Evolutionary conservation across 2,888 invertebrate species (phyloP).

Genomic region (Bedellia somnulentella): DNA sequence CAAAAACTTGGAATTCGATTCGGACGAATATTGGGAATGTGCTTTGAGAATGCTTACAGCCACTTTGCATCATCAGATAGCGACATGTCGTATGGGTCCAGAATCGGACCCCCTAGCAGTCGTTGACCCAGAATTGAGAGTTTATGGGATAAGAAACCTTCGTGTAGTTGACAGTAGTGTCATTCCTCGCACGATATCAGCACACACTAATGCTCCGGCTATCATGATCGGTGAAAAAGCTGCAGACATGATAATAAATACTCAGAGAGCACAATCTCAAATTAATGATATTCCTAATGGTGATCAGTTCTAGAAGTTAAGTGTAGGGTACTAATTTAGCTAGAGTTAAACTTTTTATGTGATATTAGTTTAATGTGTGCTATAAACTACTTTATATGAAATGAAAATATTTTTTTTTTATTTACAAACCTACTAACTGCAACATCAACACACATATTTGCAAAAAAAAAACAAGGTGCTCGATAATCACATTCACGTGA

Average conservation of each 20-base stretch:
- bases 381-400: too few relatives aligned
- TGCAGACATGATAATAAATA: slow-evolving; percentile 54
- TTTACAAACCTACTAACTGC: too few relatives aligned
- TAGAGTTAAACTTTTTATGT: too few relatives aligned
- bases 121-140: slow-evolving; percentile 61
- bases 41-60: slow-evolving; percentile 62
- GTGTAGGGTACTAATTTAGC: too few relatives aligned
- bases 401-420: too few relatives aligned
- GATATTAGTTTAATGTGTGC: too few relatives aligned
- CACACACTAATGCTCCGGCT: slow-evolving; percentile 57
- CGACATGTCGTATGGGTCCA: slow-evolving; percentile 70
- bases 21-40: slow-evolving; percentile 68
- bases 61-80: slow-evolving; percentile 67
- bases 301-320: too few relatives aligned
- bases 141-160: slow-evolving; percentile 43
- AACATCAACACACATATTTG: too few relatives aligned
- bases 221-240: slow-evolving; percentile 63
- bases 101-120: slow-evolving; percentile 60
- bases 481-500: too few relatives aligned
- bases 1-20: slow-evolving; percentile 38
- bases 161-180: slow-evolving; percentile 59
- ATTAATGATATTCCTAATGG: not conserved
- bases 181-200: slow-evolving; percentile 54
- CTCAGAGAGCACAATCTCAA: slow-evolving; percentile 24
- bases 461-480: too few relatives aligned